Base-by-base conservation (phyloP, 1,140 invertebrate genomes). In the Leptinotarsa texana region DNA sequence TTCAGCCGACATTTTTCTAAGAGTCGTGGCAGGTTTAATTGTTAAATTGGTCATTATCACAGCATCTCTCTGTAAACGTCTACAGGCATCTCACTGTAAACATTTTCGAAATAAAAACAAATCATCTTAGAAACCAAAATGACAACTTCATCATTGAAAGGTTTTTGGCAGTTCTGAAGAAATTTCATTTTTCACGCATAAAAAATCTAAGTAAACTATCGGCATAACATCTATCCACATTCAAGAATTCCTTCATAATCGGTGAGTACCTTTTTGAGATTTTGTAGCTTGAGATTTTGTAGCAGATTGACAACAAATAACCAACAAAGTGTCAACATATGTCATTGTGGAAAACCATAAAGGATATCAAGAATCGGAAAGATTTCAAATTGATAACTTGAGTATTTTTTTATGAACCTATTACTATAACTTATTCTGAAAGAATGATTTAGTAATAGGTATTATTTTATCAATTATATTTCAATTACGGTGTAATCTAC, bases 111-210 rank as follows among this genome's bases (percentile, higher is more conserved):
- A 57, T 57, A 57, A 57, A 57, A 57, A 2, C 51, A n/a, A 57
- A 57, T 57, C 51, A 57, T 57, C 51, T 15, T 17, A 57, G 15
- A 57, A 57, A 57, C 15, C 51, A 57, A 57, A 65, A 65, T 65
- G 63, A 65, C 63, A 33, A 18, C 63, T 33, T 21, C 21, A 65
- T 65, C 63, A 33, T 65, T 65, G 63, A 65, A 4, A 65, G 63
- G 15, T 65, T 15, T 65, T 65, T 65, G 63, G 63, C 63, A 65
- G 63, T 65, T 27, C 27, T 33, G 63, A 65, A 65, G 27, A 24
- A 33, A 65, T 65, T 65, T 18, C 27, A 18, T 65, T 33, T 24
- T 65, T 65, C 63, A 65, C 15, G 27, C 27, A 65, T 65, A 65
- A 65, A 24, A 65, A 65, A 65, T 65, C 63, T 33, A 65, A 65